phyloP scores from a whole-genome alignment of 2,797 vertebrate genomes.

The Leptoclinus maculatus region DNA sequence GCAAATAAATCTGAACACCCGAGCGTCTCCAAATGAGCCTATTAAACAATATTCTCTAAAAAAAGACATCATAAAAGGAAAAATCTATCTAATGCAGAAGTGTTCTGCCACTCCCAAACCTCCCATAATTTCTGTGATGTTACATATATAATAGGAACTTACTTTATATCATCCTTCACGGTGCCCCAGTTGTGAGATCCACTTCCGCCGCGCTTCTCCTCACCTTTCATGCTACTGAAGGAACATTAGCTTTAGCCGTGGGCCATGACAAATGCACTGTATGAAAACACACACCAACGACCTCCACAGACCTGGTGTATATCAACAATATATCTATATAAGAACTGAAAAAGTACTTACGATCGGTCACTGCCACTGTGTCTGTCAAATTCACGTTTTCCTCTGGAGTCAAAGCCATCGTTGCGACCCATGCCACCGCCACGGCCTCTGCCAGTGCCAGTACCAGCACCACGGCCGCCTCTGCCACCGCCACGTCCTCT shows the following conservation, averaged over 20 bases:
- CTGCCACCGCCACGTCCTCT: constrained; percentile 88
- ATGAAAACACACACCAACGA: not conserved
- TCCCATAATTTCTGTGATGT: not conserved
- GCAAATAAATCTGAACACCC: too few species aligned
- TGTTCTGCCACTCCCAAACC: not conserved
- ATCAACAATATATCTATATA: not conserved
- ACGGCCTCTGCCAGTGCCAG: constrained; percentile 84
- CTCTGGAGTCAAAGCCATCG: constrained; percentile 96
- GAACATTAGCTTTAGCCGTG: constrained; percentile 81
- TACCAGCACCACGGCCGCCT: constrained; percentile 76
- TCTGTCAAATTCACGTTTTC: constrained; percentile 98
- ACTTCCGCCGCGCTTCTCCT: constrained; percentile 97
- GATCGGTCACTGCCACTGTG: constrained; percentile 98
- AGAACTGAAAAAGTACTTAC: constrained; percentile 84
- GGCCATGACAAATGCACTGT: constrained; percentile 13
- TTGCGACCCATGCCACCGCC: constrained; percentile 94
- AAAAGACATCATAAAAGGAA: not conserved
- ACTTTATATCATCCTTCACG: constrained; percentile 98
- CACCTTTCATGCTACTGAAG: constrained; percentile 97
- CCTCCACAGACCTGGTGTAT: not conserved
- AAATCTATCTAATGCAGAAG: not conserved
- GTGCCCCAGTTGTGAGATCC: constrained; percentile 99
- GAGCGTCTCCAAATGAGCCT: too few species aligned
- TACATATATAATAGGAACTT: constrained; percentile 76
- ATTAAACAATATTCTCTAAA: not conserved